Base-by-base conservation (phyloP, 2,888 invertebrate genomes). In the Harpagoxenus sublaevis region DNA sequence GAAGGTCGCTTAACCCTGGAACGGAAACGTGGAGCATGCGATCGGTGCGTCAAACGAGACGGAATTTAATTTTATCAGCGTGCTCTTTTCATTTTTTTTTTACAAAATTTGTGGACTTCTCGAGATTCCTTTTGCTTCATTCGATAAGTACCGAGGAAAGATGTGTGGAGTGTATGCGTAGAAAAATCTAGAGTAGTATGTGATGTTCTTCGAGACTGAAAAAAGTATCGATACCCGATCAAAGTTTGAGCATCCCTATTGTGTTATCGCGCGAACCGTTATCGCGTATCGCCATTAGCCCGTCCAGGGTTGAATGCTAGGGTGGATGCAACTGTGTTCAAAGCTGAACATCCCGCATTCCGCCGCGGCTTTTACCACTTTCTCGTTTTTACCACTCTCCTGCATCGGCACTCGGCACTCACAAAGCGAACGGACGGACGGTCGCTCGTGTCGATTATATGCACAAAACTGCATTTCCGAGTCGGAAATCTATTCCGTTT, bases 331-430 rank as follows among this genome's bases (percentile, higher is more conserved):
- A 79, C 84, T 85, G 63, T 57, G 77, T 83, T 87, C 89, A 84
- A 89, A 88, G 88, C 70, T 83, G 75, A 65, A 65, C 65, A 65
- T 42, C 15, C 42, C n/a, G 70, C 89, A 88, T 89, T 89, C 85
- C 90, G 68, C n/a, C 57, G 81, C 48, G 66, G 89, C 86, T 89
- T 89, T 89, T 89, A 87, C 88, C 84, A 89, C 89, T 89, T 89
- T 88, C 90, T 85, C 84, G 84, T 83, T 89, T 89, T 89, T 89
- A 88, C 86, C 89, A 89, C 89, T 89, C 89, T 88, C 90, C 86
- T 85, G 83, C 85, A 35, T 18, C 15, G 35, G 71, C 63, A 77
- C n/a, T 65, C 65, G 23, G 23, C 23, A 23, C 23, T 23, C 23
- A 23, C 23, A 23, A 42, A 42, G 23, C 65, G 65, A 42, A 42